Conservation (phyloP, 1,140 invertebrate species). For the Bombus cullumanus region DNA sequence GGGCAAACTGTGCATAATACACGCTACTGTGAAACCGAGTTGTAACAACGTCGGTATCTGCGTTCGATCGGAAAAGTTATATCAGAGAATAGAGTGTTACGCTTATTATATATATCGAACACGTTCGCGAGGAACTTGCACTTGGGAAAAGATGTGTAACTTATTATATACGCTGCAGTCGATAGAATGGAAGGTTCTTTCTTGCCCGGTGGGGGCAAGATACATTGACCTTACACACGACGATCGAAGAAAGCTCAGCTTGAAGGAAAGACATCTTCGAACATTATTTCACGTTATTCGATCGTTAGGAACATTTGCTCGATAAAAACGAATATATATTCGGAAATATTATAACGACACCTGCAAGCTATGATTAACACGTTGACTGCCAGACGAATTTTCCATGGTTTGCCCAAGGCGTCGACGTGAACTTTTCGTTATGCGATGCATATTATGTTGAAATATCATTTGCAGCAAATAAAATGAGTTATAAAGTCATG, state of each 20-base stretch:
- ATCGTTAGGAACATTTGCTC: neutral
- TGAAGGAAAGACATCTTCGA: slow-evolving; percentile 4
- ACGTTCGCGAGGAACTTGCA: slow-evolving; percentile 14
- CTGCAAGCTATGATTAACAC: neutral
- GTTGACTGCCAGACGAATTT: no score
- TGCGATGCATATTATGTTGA: no score
- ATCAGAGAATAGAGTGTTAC: neutral
- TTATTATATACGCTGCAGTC: slow-evolving; percentile 29
- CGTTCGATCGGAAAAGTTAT: slow-evolving; percentile 19
- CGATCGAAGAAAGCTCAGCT: slow-evolving; percentile 32
- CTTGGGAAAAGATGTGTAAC: slow-evolving; percentile 11
- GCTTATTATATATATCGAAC: slow-evolving; percentile 31
- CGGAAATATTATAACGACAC: neutral
- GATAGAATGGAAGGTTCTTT: slow-evolving; percentile 15
- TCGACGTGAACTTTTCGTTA: no score
- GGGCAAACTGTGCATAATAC: neutral
- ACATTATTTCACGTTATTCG: neutral
- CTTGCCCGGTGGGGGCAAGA: slow-evolving; percentile 18
- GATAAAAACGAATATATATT: neutral
- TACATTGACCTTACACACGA: slow-evolving; percentile 25
- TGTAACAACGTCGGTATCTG: neutral
- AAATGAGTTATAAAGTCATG: no score
- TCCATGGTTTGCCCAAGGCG: no score
- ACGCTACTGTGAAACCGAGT: neutral
- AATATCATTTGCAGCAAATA: no score